Evolutionary conservation across 2,113 vertebrate species (phyloP), one percentile per base, ranked within the genome.

Genomic region (Misgurnus mizolepis): DNA sequence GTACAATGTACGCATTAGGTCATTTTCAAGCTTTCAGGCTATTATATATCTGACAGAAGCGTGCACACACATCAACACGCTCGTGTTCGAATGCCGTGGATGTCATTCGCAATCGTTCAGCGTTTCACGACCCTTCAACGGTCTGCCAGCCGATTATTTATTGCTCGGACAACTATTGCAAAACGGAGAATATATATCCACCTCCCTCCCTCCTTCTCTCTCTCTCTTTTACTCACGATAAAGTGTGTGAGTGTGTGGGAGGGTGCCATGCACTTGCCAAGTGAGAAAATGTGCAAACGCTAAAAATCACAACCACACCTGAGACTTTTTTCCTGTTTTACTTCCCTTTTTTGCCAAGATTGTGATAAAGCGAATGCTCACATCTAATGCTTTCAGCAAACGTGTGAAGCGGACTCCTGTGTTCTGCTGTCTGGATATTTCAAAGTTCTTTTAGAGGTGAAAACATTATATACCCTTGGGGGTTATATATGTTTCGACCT

Each of bases 221-320:
- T 64, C 55, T 50, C 55, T 69, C 65, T 40, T 61, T 49, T 22
- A 64, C 40, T 27, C 12, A 22, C 58, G 27, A 14, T 55, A 15
- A 72, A 78, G 61, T 39, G 67, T 72, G 75, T 66, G 49, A 39
- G 55, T 47, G 60, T 47, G 27, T 34, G 27, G 27, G 27, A 34
- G 27, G 27, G 50, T 58, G 49, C 17, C 50, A 27, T 65, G 60
- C 12, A 67, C 43, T 49, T 15, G 6, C 4, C 50, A 64, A 71
- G 75, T 60, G 66, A 82, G 69, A 82, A 67, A 82, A 79, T 14
- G 69, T 73, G 62, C 8, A 14, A 39, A 60, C 69, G 14, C 50
- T 56, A 34, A 78, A 58, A 56, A 60, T 73, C 60, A 67, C 45
- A 74, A 60, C 39, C 68, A 82, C 80, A 71, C 45, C 80, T 77